phyloP scores from a whole-genome alignment of 2,113 vertebrate genomes.

The Nymphicus hollandicus region DNA sequence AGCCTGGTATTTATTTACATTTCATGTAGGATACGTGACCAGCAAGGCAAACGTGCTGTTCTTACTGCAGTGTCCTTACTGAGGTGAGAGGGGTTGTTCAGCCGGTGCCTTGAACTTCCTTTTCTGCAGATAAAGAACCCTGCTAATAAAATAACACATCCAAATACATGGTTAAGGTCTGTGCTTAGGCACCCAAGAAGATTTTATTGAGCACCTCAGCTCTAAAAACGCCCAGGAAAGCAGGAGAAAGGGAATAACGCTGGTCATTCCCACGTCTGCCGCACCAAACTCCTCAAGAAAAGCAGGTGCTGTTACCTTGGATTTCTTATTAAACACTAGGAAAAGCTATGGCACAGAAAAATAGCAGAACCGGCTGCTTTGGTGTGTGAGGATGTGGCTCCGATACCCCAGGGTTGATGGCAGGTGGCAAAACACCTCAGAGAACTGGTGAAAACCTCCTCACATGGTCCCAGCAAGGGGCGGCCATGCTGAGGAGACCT shows the following conservation, averaged over 20 bases:
- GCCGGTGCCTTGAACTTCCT: background rate
- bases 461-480: fast-evolving
- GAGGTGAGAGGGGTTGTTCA: background rate
- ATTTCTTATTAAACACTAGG: background rate
- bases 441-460: background rate
- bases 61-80: background rate
- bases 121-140: background rate
- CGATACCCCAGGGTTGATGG: fast-evolving
- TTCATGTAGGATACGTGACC: background rate
- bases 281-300: background rate
- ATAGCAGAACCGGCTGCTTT: background rate
- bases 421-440: background rate
- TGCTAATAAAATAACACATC: background rate
- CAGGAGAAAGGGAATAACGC: background rate
- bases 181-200: background rate
- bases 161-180: background rate
- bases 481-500: fast-evolving
- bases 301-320: background rate
- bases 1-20: background rate
- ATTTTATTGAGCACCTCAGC: background rate
- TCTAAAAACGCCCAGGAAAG: background rate
- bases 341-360: background rate
- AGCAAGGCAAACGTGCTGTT: background rate
- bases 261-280: background rate
- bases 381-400: fast-evolving